A percentile compares a stretch with the other conserved stretches of the same genome.
phyloP scores from a whole-genome alignment of 2,113 vertebrate genomes.

The Pleuronectes platessa region DNA sequence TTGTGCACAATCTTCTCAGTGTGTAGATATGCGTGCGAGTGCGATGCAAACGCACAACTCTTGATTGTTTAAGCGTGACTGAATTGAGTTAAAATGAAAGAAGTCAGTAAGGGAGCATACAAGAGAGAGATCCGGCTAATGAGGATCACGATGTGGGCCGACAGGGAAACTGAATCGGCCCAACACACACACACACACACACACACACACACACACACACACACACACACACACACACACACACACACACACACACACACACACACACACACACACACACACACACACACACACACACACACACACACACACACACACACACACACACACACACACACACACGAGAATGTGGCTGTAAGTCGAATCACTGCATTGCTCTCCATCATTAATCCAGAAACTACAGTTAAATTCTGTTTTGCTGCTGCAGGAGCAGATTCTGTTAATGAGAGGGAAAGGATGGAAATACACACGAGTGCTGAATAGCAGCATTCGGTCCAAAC shows the following conservation, averaged over 20 bases:
- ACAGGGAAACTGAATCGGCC: slow-evolving; percentile 14
- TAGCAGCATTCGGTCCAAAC: slow-evolving; percentile 27
- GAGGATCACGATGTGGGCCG: slow-evolving; percentile 65
- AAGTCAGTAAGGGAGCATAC: not conserved
- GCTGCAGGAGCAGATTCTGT: not conserved
- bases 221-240: not conserved
- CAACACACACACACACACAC: too few species aligned
- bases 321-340: not conserved
- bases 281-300: not conserved
- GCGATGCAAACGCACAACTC: slow-evolving; percentile 9
- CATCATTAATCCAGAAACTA: slow-evolving; percentile 33
- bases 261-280: too few species aligned
- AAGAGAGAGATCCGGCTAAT: slow-evolving; percentile 47
- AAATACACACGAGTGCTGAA: slow-evolving; percentile 28
- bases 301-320: not conserved
- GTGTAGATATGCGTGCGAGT: slow-evolving; percentile 1
- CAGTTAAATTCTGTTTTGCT: slow-evolving; percentile 7
- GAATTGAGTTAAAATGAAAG: slow-evolving; percentile 52
- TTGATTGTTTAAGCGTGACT: slow-evolving; percentile 65
- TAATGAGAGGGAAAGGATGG: slow-evolving; percentile 10
- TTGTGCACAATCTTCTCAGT: slow-evolving; percentile 22
- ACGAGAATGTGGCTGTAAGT: slow-evolving; percentile 21
- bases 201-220: not conserved
- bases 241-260: not conserved
- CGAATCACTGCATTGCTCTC: slow-evolving; percentile 19